phyloP scores from a whole-genome alignment of 2,888 invertebrate genomes.

The Limenitis arthemis region DNA sequence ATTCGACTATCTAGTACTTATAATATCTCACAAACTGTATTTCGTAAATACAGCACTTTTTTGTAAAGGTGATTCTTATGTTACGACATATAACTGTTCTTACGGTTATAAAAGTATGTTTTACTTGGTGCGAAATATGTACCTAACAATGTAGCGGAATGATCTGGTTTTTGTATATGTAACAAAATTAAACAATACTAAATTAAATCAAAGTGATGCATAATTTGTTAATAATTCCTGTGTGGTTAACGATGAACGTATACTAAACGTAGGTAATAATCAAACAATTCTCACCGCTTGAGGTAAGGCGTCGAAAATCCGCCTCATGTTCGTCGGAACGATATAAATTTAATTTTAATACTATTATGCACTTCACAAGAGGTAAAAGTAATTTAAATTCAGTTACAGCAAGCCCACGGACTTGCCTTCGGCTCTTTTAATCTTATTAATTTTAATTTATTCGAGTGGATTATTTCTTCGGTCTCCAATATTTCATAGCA shows the following conservation, averaged over 20 bases:
- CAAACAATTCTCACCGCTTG: neutral
- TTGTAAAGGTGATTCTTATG: too few species aligned
- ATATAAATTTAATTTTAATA: conserved; percentile 56
- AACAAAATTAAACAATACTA: too few species aligned
- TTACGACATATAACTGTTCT: too few species aligned
- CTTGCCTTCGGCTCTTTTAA: conserved; percentile 54
- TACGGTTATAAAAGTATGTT: too few species aligned
- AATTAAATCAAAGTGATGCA: too few species aligned
- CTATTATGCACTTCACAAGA: conserved; percentile 63
- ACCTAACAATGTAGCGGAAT: too few species aligned
- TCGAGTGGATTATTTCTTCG: conserved; percentile 59
- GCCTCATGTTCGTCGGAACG: conserved; percentile 27
- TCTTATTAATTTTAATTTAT: conserved; percentile 70
- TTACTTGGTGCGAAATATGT: too few species aligned
- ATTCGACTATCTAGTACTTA: too few species aligned
- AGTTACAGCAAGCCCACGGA: conserved; percentile 47
- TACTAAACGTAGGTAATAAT: neutral
- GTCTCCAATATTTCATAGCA: conserved; percentile 40
- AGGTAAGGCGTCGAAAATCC: conserved; percentile 4
- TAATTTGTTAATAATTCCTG: neutral
- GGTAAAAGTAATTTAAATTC: conserved; percentile 67
- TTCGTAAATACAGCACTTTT: too few species aligned
- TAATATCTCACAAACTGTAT: too few species aligned
- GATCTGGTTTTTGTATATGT: too few species aligned
- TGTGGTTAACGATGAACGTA: conserved; percentile 1